These are phyloP conservation scores for Galerucella pusilla DNA, from an alignment of 2,888 invertebrate genomes.

Conservation along the genomic window DNA sequence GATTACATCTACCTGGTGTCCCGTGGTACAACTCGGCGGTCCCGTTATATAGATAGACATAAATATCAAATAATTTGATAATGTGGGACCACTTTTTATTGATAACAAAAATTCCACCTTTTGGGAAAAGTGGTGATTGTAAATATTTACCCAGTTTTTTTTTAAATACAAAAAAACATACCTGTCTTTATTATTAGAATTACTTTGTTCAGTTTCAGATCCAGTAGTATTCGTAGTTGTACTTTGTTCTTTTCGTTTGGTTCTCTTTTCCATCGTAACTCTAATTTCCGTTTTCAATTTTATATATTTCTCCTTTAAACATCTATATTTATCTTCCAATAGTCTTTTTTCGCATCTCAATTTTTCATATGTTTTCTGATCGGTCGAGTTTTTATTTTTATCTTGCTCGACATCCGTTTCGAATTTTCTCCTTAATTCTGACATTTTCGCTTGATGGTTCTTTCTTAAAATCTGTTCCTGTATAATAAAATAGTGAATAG, in stretches of 20 bases:
- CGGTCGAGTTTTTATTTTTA: conserved; percentile 52
- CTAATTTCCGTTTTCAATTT: conserved; percentile 84
- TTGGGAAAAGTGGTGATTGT: too few species aligned
- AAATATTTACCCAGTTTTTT: too few species aligned
- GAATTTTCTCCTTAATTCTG: conserved; percentile 72
- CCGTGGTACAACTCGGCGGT: too few species aligned
- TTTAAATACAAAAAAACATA: conserved; percentile 23
- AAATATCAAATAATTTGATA: too few species aligned
- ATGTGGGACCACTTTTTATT: too few species aligned
- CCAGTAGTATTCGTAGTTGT: conserved; percentile 73
- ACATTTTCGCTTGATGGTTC: conserved; percentile 75
- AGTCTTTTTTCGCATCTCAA: conserved; percentile 77
- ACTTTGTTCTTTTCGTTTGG: conserved; percentile 72
- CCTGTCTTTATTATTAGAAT: conserved; percentile 72
- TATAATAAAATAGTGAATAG: neutral
- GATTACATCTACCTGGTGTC: too few species aligned
- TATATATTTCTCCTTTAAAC: conserved; percentile 84
- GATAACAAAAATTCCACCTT: too few species aligned
- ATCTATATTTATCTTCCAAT: conserved; percentile 81
- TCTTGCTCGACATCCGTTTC: conserved; percentile 66
- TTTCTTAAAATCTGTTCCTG: conserved; percentile 76
- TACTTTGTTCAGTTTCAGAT: conserved; percentile 83
- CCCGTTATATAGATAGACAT: too few species aligned
- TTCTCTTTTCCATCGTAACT: conserved; percentile 79
- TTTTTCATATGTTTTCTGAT: conserved; percentile 70